A percentile compares a stretch with the other conserved stretches of the same genome.
These are phyloP conservation scores for Siderastrea siderea DNA, from an alignment of 92 coral and sea anemone genomes.

Conservation along the genomic window DNA sequence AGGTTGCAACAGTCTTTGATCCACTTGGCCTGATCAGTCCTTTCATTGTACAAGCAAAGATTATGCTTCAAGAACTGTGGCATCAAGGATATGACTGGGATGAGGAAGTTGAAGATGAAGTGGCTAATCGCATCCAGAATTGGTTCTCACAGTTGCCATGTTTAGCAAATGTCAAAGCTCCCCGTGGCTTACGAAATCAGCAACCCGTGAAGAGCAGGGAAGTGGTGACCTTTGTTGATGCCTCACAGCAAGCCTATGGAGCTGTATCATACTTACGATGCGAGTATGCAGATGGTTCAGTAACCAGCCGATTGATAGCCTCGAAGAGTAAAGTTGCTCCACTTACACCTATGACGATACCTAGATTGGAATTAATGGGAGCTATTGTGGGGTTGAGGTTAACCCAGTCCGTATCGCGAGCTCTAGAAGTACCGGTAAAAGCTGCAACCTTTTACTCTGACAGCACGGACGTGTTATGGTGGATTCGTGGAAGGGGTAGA, in stretches of 20 bases:
- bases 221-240: conserved; percentile 77
- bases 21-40: conserved; percentile 64
- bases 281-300: conserved; percentile 57
- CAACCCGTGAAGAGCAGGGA: conserved; percentile 42
- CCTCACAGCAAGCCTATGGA: conserved; percentile 72
- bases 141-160: conserved; percentile 64
- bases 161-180: conserved; percentile 53
- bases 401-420: conserved; percentile 47
- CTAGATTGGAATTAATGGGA: conserved; percentile 73
- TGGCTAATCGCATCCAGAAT: conserved; percentile 39
- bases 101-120: conserved; percentile 51
- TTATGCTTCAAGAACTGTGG: conserved; percentile 72
- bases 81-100: conserved; percentile 72
- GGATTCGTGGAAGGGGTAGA: conserved; percentile 75
- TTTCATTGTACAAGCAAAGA: conserved; percentile 57
- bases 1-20: conserved; percentile 64
- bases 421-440: conserved; percentile 55
- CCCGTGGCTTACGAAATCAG: conserved; percentile 57
- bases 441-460: conserved; percentile 63
- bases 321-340: conserved; percentile 69
- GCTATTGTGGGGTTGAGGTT: conserved; percentile 65
- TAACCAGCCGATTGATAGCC: conserved; percentile 49
- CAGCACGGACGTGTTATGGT: conserved; percentile 75
- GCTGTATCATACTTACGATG: conserved; percentile 66
- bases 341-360: conserved; percentile 59